Base-by-base conservation (phyloP, 2,797 vertebrate species). In the Cercopithecus mitis region DNA sequence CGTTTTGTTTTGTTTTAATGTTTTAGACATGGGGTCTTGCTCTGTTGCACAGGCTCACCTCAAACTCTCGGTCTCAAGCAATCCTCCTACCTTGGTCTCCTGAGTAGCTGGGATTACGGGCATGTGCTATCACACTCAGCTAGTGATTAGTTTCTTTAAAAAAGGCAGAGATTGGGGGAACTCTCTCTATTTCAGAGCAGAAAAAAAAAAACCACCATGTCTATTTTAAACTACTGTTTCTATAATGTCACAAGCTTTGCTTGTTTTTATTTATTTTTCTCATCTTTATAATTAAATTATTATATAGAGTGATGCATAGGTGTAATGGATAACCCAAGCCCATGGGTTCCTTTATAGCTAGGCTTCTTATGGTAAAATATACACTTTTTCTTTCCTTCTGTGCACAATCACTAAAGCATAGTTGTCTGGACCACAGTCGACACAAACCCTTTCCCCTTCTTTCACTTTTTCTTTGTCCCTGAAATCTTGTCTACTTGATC, bases 181-280 rank as follows among this genome's bases (percentile, higher is more conserved):
- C 25, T 24, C 22, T 45, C 5, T 91, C 36, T 67, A 72, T 17
- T 58, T 87, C 15, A 52, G 25, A 70, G 33, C 10, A 85, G 30
- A 41, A 76, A 47, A 50, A 47, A 47, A 47, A 72, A 64, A 87
- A 45, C 76, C 24, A 50, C 4, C 12, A 36, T 4, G 1, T 47
- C 11, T 7, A 45, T 58, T 89, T 83, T 83, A 79, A 95, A 52
- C 4, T 22, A 52, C 25, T 86, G 8, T 50, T 79, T 83, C 30
- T 80, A 24, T 50, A 50, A 50, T 20, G 3, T 41, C 45, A 1
- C 36, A 91, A 67, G 10, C 36, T 83, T 80, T 73, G 25, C 41
- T 85, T 86, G 24, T n/a, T 95, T 81, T 90, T 81, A 36, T 36
- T 55, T 58, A 20, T 58, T 88, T 88, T 67, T 96, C 86, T 84